Evolutionary conservation across 2,888 invertebrate genomes (phyloP).

Genomic region (Acanthopleura granulata): DNA sequence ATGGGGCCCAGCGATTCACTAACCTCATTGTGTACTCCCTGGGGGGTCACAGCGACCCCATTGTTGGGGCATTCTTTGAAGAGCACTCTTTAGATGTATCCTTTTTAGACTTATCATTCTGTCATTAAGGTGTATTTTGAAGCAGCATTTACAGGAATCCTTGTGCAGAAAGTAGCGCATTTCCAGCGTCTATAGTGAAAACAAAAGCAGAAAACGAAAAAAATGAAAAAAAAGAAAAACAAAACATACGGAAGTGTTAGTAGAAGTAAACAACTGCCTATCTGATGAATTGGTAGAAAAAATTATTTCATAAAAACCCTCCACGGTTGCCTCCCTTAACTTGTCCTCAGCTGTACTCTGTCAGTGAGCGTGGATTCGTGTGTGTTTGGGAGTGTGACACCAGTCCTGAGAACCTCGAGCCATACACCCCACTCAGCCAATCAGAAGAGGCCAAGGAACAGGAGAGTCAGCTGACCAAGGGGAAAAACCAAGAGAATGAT

Average conservation of each 20-base stretch:
- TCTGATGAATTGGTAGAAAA: too few species aligned
- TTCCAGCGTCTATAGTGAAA: too few species aligned
- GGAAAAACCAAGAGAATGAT: conserved; percentile 16
- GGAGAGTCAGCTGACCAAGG: conserved; percentile 49
- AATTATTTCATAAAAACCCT: too few species aligned
- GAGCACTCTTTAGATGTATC: conserved; percentile 84
- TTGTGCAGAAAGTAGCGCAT: too few species aligned
- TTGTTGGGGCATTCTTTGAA: conserved; percentile 91
- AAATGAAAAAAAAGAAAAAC: too few species aligned
- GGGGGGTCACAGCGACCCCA: conserved; percentile 86
- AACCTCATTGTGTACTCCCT: conserved; percentile 85
- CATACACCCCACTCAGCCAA: conserved; percentile 65
- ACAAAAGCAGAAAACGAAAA: too few species aligned
- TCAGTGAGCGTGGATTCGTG: conserved; percentile 83
- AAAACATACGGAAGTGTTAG: too few species aligned
- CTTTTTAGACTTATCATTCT: conserved; percentile 33
- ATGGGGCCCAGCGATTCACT: conserved; percentile 80
- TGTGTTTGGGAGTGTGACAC: conserved; percentile 89
- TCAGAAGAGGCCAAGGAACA: conserved; percentile 45
- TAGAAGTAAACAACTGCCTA: too few species aligned
- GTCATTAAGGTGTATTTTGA: not conserved
- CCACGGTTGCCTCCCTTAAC: not conserved
- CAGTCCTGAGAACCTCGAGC: conserved; percentile 78
- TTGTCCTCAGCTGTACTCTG: conserved; percentile 55
- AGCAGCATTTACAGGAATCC: not conserved